These are phyloP conservation scores for Mallateleia sp. DNA, from an alignment of 2,888 invertebrate genomes.

Conservation along the genomic window DNA sequence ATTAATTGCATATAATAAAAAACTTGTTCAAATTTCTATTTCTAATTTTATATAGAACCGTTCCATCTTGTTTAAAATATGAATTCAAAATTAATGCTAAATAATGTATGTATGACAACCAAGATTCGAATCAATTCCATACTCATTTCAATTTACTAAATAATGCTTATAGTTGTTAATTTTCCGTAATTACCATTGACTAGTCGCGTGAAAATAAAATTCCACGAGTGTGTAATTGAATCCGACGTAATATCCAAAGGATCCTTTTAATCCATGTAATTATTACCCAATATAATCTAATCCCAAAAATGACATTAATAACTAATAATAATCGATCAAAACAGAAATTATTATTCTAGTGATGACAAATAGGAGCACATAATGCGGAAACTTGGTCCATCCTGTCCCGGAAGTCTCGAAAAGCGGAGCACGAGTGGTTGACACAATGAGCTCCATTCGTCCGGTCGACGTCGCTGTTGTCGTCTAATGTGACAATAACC, in stretches of 20 bases:
- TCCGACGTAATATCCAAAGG: neutral
- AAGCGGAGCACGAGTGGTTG: constrained; percentile 4
- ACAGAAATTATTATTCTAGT: constrained; percentile 37
- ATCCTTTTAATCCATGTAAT: constrained; percentile 4
- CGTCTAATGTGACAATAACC: constrained; percentile 64
- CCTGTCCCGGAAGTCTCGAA: constrained; percentile 33
- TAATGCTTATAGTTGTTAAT: no score
- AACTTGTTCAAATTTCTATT: no score
- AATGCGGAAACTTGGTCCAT: constrained; percentile 40
- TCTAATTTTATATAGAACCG: no score
- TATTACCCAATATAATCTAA: neutral
- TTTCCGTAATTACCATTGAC: no score
- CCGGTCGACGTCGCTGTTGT: constrained; percentile 30
- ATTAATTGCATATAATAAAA: no score
- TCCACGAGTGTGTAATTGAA: constrained; percentile 7
- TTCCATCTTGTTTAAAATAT: no score
- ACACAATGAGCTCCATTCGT: constrained; percentile 54
- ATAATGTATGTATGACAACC: no score
- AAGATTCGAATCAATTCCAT: no score
- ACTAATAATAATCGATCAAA: constrained; percentile 28
- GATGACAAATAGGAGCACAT: constrained; percentile 36
- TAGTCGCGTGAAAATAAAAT: neutral
- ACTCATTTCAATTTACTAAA: no score
- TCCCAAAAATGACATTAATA: constrained; percentile 23
- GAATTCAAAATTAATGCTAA: no score